Evolutionary conservation across 2,888 invertebrate genomes (phyloP), one percentile per base, ranked within the genome.

Genomic region (Aleiodes testaceus): DNA sequence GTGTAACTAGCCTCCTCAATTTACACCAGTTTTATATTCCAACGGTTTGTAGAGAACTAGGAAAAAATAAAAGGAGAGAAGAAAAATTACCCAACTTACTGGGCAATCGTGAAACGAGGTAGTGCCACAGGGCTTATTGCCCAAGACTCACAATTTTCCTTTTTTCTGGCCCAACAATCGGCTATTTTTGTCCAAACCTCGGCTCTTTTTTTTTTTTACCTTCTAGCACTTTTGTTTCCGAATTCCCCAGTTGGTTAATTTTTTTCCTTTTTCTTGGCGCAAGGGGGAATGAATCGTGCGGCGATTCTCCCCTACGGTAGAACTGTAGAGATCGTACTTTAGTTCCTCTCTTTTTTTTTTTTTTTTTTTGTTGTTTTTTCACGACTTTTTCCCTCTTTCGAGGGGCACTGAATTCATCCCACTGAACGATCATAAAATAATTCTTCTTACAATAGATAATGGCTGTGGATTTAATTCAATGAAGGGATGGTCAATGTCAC

Each of bases 381-480:
- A 72, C 70, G 74, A 69, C 71, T 64, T 72, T 45, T 59, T 36
- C 61, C 64, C 53, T 65, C 70, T 67, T 72, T 45, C 44, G 53
- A 55, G 53, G 53, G 71, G 49, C 52, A 68, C 55, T 69, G 65
- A 73, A 75, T 75, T 77, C 77, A 77, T 72, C 72, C 79, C 79
- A 77, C 76, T 81, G 81, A 81, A 79, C 83, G 84, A 83, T 84
- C 84, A 85, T 86, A 85, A 85, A 86, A 86, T 86, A 85, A 85
- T 86, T 85, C 84, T 83, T 79, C 81, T n/a, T 82, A 85, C 84
- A 85, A 85, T 85, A 82, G 86, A 84, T 84, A 85, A 84, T 84
- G 83, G 82, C 79, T 77, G 83, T 81, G 83, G 84, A 83, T 81
- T 82, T 85, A 85, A 87, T 85, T 87, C 83, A 85, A 59, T 59